Evolutionary conservation across 2,888 invertebrate species (phyloP), one percentile per base, ranked within the genome.

Genomic region (Caenorhabditis sulstoni): DNA sequence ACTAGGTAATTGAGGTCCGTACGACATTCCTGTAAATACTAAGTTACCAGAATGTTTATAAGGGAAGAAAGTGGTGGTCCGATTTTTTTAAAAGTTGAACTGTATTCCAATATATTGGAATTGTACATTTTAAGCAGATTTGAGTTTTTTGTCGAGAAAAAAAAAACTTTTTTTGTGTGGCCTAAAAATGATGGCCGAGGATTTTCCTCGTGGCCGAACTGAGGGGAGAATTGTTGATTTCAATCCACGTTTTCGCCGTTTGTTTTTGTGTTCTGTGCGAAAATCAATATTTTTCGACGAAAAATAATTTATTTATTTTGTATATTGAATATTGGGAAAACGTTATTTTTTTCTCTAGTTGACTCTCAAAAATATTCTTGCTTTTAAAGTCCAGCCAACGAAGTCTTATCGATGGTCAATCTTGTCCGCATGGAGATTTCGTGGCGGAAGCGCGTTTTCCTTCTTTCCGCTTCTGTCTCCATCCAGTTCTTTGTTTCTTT

Each of bases 1-100:
- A 9, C 55, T 49, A 16, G 74, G 74, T 20, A 65, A 39, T 50
- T 74, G 74, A 1, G 74, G 74, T 3, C 74, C 74, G 39, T 74
- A 74, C 0, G 75, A 75, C 75, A 75, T 67, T 59, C 52, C 45
- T 64, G 37, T 53, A 59, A 62, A 12, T 18, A 41, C n/a, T 55
- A 41, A 61, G 23, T 39, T 29, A 11, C 29, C 12, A 29, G 7
- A 22, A 39, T 0, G 0, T 3, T 20, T 52, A 12, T 7, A 53
- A 22, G 5, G 20, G 52, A 45, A 12, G 45, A 50, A 50, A 22
- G 8, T 47, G 18, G 16, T 14, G 9, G 47, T 18, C 8, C 14
- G n/a, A n/a, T 8, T 47, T 29, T 16, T 52, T 23, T 9, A 35
- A 45, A 39, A 11, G 11, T 37, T 37, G 11, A 37, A n/a, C n/a